Evolutionary conservation across 2,113 vertebrate species (phyloP).

Genomic region (Leptobrachium ailaonicum): DNA sequence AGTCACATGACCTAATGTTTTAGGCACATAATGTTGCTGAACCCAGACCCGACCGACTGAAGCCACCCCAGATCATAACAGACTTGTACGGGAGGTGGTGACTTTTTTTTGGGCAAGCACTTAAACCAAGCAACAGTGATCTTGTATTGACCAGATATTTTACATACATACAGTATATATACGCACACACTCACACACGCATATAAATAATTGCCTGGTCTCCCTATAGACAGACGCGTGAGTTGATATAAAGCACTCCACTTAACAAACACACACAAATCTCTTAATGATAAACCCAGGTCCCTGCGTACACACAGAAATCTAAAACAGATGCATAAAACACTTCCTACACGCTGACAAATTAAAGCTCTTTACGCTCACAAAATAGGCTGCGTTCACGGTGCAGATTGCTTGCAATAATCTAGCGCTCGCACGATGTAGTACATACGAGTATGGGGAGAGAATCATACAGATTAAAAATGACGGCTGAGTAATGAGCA

Average conservation of each 20-base stretch:
- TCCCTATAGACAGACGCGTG: neutral
- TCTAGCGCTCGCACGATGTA: neutral
- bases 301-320: neutral
- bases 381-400: neutral
- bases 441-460: slow-evolving; percentile 6
- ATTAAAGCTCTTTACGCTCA: neutral
- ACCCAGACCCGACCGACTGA: too few species aligned
- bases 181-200: neutral
- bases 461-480: slow-evolving; percentile 38
- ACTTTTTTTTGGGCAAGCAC: too few species aligned
- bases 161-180: neutral
- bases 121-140: too few species aligned
- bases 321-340: neutral
- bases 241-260: neutral
- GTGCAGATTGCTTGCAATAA: neutral
- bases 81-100: too few species aligned
- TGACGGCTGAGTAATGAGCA: slow-evolving; percentile 44
- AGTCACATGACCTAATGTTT: too few species aligned
- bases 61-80: too few species aligned
- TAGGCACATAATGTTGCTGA: too few species aligned
- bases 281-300: neutral
- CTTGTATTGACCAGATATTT: neutral
- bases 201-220: neutral
- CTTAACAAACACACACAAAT: neutral
- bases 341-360: neutral